phyloP scores from a whole-genome alignment of 2,888 invertebrate species.

The Acanthosepion esculentum region DNA sequence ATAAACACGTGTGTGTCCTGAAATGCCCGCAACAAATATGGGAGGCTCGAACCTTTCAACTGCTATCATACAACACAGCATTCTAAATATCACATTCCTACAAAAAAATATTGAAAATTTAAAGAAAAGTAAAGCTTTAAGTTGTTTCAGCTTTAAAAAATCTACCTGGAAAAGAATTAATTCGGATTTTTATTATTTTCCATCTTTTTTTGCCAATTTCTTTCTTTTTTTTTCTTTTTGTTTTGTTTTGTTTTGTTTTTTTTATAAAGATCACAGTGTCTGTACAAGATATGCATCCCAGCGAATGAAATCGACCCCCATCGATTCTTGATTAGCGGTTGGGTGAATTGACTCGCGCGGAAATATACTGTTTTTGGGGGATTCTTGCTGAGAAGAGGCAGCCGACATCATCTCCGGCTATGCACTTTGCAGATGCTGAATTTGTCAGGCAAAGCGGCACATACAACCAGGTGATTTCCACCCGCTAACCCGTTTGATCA shows the following conservation, averaged over 20 bases:
- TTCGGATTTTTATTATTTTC: neutral
- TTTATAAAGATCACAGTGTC: neutral
- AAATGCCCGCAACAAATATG: no score
- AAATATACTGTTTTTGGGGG: neutral
- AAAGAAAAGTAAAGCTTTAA: neutral
- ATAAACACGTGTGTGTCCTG: no score
- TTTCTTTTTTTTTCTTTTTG: no score
- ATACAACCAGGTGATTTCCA: neutral
- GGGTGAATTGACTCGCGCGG: neutral
- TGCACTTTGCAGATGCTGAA: neutral
- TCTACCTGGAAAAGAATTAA: no score
- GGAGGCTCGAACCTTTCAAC: no score
- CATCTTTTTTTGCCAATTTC: neutral
- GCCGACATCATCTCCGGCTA: neutral
- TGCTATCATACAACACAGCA: no score
- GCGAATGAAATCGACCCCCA: neutral
- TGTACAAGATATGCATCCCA: neutral
- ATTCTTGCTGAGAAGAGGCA: neutral
- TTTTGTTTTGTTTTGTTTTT: neutral
- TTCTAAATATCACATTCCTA: no score
- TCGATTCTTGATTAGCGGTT: neutral
- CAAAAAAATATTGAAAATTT: no score
- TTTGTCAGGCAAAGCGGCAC: neutral
- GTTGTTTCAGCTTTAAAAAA: no score
- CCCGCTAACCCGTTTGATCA: neutral